Evolutionary conservation across 2,113 vertebrate genomes (phyloP), one percentile per base, ranked within the genome.

Genomic region (Pardalotus punctatus): DNA sequence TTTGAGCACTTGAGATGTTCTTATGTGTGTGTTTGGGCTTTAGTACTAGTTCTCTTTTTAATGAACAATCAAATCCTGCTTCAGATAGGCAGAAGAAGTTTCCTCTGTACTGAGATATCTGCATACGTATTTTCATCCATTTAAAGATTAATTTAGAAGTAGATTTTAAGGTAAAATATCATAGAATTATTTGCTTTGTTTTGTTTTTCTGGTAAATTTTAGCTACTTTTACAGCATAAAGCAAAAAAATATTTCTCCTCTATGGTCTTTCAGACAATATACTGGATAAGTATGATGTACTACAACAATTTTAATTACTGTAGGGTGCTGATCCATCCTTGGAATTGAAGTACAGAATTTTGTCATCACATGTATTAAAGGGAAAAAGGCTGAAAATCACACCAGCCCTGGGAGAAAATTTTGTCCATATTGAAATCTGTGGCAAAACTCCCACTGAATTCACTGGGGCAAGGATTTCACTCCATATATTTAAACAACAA

Each of bases 351-450:
- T 74, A 91, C 58, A 85, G 53, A 36, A 58, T 74, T 93, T 95
- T 92, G 81, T 96, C 94, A 93, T 84, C 84, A 56, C 40, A 35
- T 53, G 36, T 84, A 66, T 94, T 96, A 94, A 90, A 93, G 33
- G 22, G 29, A 61, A 40, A 91, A 81, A 86, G 58, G 23, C 62
- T 91, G 66, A 85, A 90, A 94, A 80, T 90, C 57, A 84, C 58
- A 67, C 12, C 25, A 88, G 31, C 35, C 25, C 71, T 60, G 45
- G 14, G 40, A 73, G 31, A 80, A 96, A 86, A 67, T 35, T 43
- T 72, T 92, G 60, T 56, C 38, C 12, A 50, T 61, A 38, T 51
- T 90, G 61, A 95, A 95, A 40, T 86, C 60, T 13, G 0, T 94
- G 79, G 82, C 85, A 95, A 78, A 96, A 71, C 40, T 96, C 85